A percentile compares a stretch with the other conserved stretches of the same genome.
Evolutionary conservation across 2,797 vertebrate species (phyloP).

Genomic region (Sebastes itinus): DNA sequence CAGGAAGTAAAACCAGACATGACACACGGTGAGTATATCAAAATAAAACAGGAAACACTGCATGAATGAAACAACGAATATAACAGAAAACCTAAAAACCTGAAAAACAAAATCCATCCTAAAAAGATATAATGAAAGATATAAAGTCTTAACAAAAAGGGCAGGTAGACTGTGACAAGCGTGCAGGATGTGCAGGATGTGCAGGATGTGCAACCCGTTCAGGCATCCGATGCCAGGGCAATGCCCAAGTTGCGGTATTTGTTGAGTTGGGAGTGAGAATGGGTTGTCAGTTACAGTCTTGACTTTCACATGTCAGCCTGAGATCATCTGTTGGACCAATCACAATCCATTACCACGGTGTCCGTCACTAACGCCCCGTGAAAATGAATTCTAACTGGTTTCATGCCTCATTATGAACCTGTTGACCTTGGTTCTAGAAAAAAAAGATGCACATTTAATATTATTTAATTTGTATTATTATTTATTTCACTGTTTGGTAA

Average conservation of each 20-base stretch:
- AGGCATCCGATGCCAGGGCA: neutral
- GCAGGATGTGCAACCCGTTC: no score
- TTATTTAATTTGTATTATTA: neutral
- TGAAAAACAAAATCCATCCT: no score
- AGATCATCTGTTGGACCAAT: slow-evolving; percentile 5
- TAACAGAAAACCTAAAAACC: no score
- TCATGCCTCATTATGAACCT: slow-evolving; percentile 41
- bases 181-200: no score
- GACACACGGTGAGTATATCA: no score
- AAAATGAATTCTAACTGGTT: slow-evolving; percentile 47
- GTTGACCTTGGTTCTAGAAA: slow-evolving; percentile 8
- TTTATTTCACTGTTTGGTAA: neutral
- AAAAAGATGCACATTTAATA: neutral
- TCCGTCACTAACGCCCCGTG: slow-evolving; percentile 22
- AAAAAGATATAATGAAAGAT: no score
- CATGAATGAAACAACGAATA: no score
- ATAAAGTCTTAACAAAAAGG: no score
- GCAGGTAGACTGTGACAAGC: no score
- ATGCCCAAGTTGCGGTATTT: neutral
- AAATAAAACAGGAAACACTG: no score
- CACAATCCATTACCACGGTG: slow-evolving; percentile 40
- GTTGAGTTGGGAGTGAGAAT: neutral
- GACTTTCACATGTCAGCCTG: slow-evolving; percentile 27
- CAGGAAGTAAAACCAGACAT: no score
- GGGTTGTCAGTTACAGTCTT: neutral